Base-by-base conservation (phyloP, 2,113 vertebrate species). In the Bufo gargarizans region DNA sequence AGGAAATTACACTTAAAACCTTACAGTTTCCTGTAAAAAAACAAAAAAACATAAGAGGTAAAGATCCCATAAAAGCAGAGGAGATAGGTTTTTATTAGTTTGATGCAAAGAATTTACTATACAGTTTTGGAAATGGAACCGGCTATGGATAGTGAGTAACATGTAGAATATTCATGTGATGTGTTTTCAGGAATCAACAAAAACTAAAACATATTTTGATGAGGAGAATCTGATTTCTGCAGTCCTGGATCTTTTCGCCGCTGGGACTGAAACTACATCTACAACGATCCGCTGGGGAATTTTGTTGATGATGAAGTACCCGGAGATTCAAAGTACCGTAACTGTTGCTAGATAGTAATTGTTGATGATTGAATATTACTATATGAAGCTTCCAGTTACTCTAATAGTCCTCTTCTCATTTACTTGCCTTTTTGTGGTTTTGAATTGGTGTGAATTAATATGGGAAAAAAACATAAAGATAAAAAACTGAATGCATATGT, bases 291-390 rank as follows among this genome's bases (percentile, higher is more conserved):
- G 93, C 76, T 95, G 94, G 94, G 94, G 92, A 33, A 88, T 94
- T 82, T 91, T 95, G 0, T 88, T 94, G 87, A 93, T 95, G 94
- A 94, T 93, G 91, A 95, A 94, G 84, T 92, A 94, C 86, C 93
- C 93, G 63, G 91, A 93, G 81, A 91, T 95, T 88, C 94, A 95
- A 89, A 93, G 94, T 33, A 33, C 33, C 33, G 33, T 33, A 33
- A 33, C 33, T 33, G 33, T 33, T 33, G 33, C 33, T 33, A 33
- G 33, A 33, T 33, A 33, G 33, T 94, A 92, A 93, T 45, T 43
- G 13, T 72, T 71, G 2, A 71, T 43, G 11, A 33, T 10, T 67
- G 65, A 67, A 3, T 22, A 67, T 67, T 67, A 33, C 9, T 61
- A 61, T 7, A 2, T 19, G 4, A 20, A 61, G 58, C 13, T 9